Percentiles rank a stretch among this genome's conserved stretches.
Evolutionary conservation across 2,888 invertebrate genomes (phyloP).

Genomic region (Agrotis puta): DNA sequence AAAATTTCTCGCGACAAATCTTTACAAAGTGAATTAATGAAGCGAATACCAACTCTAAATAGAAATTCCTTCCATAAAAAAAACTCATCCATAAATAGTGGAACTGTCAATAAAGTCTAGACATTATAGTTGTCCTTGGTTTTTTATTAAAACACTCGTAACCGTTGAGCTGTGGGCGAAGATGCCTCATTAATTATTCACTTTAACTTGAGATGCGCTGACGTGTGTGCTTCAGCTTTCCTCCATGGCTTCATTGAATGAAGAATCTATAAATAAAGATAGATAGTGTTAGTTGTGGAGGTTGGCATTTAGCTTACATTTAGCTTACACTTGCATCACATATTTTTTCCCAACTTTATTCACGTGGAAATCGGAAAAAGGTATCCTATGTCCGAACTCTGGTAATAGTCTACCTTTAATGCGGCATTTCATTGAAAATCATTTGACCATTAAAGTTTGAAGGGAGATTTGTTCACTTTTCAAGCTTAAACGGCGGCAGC

Average conservation of each 20-base stretch:
- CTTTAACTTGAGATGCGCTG: constrained; percentile 57
- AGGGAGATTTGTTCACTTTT: background rate
- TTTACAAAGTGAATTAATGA: background rate
- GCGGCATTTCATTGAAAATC: background rate
- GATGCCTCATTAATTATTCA: constrained; percentile 62
- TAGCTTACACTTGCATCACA: too few species aligned
- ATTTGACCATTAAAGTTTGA: background rate
- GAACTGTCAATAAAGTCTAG: constrained; percentile 25
- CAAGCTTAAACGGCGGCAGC: too few species aligned
- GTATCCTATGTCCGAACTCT: background rate
- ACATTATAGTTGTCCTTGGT: constrained; percentile 37
- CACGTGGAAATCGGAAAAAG: too few species aligned
- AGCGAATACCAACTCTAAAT: background rate
- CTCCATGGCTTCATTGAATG: constrained; percentile 14
- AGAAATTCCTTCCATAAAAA: background rate
- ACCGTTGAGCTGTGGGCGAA: constrained; percentile 18
- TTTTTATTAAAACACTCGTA: constrained; percentile 16
- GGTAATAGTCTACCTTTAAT: background rate
- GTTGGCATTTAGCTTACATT: background rate
- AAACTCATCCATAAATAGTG: background rate
- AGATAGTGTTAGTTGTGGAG: background rate
- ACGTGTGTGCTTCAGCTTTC: constrained; percentile 31
- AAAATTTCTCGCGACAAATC: too few species aligned
- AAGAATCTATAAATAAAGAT: constrained; percentile 26
- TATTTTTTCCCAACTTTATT: too few species aligned